phyloP scores from a whole-genome alignment of 1,140 invertebrate species.

The Thaumetopoea pityocampa region DNA sequence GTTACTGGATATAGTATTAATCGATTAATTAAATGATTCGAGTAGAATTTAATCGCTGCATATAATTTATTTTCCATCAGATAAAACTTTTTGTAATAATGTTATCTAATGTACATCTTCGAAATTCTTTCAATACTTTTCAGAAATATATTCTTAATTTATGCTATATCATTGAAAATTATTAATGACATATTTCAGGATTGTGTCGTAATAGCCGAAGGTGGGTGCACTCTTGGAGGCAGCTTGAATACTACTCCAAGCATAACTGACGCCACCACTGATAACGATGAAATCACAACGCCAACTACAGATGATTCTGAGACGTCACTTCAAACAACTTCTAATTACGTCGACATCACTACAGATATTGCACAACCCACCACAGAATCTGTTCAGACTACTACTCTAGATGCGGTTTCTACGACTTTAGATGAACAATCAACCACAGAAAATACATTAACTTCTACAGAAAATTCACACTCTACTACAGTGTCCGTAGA shows the following conservation, averaged over 20 bases:
- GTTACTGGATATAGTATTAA: too few species aligned
- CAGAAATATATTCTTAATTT: too few species aligned
- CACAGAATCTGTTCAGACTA: neutral
- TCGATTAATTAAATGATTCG: too few species aligned
- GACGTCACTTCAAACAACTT: too few species aligned
- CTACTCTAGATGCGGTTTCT: neutral
- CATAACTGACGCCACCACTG: neutral
- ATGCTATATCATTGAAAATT: neutral
- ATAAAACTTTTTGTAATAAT: neutral
- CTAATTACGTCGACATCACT: too few species aligned
- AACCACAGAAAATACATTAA: too few species aligned
- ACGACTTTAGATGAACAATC: too few species aligned
- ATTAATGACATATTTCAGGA: conserved; percentile 1
- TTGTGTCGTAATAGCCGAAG: conserved; percentile 4
- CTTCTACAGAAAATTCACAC: neutral
- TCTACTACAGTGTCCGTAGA: neutral
- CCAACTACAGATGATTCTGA: too few species aligned
- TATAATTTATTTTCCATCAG: too few species aligned
- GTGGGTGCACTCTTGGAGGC: conserved; percentile 4
- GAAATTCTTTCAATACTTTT: conserved; percentile 1
- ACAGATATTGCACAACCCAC: neutral
- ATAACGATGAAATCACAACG: too few species aligned
- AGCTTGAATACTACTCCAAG: neutral
- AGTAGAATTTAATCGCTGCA: too few species aligned
- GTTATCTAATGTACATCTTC: neutral